Percentiles rank a stretch among this genome's conserved stretches.
Evolutionary conservation across 2,797 vertebrate species (phyloP).

Genomic region (Macrochelys suwanniensis): DNA sequence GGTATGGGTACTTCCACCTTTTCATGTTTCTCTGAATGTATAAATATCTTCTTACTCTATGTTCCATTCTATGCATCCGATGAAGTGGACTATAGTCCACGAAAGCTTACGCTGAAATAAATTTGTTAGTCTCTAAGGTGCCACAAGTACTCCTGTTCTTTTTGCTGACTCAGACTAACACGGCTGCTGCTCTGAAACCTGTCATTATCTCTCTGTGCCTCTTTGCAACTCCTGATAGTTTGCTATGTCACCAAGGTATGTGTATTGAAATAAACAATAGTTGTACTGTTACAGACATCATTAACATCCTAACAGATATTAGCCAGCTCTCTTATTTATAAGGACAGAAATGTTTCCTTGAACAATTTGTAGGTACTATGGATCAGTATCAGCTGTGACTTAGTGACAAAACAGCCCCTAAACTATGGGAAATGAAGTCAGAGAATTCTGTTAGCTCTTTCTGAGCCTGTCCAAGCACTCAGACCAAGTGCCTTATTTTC

Average conservation of each 20-base stretch:
- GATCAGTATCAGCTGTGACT: slow-evolving; percentile 7
- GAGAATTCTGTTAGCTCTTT: neutral
- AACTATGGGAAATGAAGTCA: neutral
- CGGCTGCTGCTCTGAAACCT: too few relatives aligned
- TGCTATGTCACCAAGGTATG: slow-evolving; percentile 36
- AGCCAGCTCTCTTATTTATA: neutral
- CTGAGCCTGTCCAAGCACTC: neutral
- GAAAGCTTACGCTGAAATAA: too few relatives aligned
- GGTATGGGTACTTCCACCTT: too few relatives aligned
- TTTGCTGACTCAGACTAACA: too few relatives aligned
- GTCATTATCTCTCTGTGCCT: slow-evolving; percentile 52
- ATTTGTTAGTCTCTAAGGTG: too few relatives aligned
- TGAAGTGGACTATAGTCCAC: too few relatives aligned
- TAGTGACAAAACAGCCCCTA: neutral
- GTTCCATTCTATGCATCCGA: too few relatives aligned
- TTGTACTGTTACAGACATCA: neutral
- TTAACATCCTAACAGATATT: slow-evolving; percentile 13
- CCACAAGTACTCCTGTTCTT: too few relatives aligned
- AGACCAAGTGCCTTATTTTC: neutral
- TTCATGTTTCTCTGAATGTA: too few relatives aligned
- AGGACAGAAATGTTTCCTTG: slow-evolving; percentile 30
- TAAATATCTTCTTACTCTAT: too few relatives aligned
- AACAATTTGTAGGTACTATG: neutral
- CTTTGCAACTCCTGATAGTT: slow-evolving; percentile 6
- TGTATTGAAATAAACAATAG: slow-evolving; percentile 58